Evolutionary conservation across 2,113 vertebrate species (phyloP).

Genomic region (Lamprotornis superbus): DNA sequence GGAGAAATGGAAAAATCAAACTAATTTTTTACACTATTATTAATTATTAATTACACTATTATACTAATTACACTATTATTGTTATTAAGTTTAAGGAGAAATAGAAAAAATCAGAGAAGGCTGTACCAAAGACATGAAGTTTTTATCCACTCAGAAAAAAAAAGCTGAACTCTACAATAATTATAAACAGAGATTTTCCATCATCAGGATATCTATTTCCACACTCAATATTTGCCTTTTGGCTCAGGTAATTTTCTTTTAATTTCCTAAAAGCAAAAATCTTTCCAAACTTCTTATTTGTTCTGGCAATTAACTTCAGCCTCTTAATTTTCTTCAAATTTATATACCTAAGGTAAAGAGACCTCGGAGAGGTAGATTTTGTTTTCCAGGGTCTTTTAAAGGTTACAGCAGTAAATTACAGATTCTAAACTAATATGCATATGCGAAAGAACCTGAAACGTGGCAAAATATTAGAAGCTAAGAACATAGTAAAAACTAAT

Average conservation of each 20-base stretch:
- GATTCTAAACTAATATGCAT: not conserved
- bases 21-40: not conserved
- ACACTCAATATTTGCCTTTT: not conserved
- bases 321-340: constrained; percentile 21
- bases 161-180: not conserved
- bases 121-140: not conserved
- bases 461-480: not conserved
- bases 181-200: not conserved
- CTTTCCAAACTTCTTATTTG: constrained; percentile 17
- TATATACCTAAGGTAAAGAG: constrained; percentile 1
- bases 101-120: not conserved
- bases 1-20: not conserved
- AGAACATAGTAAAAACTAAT: not conserved
- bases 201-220: not conserved
- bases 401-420: constrained; percentile 34
- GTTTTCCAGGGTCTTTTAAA: constrained; percentile 11
- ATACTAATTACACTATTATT: not conserved
- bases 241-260: not conserved
- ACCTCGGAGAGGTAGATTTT: not conserved
- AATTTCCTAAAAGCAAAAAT: not conserved
- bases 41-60: not conserved
- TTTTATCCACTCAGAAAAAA: not conserved
- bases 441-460: not conserved
- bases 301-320: constrained; percentile 5
- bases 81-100: not conserved